Evolutionary conservation across 1,140 invertebrate species (phyloP).

Genomic region (Anagrus nilaparvatae): DNA sequence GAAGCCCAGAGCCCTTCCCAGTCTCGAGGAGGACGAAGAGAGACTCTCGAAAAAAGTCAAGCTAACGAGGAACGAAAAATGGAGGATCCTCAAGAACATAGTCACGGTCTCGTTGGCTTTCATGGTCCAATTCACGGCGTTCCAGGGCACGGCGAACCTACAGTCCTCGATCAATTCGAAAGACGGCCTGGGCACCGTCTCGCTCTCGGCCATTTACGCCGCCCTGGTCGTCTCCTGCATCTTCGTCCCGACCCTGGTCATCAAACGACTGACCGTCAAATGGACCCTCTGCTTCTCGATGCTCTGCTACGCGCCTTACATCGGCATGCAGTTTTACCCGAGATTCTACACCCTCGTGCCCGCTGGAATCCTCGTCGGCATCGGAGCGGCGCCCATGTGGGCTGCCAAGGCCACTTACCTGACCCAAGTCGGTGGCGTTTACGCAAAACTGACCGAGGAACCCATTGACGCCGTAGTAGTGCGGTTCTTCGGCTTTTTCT

Average conservation of each 20-base stretch:
- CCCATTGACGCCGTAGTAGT: slow-evolving; percentile 83
- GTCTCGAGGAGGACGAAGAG: slow-evolving; percentile 50
- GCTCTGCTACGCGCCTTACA: slow-evolving; percentile 87
- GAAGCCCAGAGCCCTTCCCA: slow-evolving; percentile 51
- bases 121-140: slow-evolving; percentile 89
- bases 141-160: slow-evolving; percentile 79
- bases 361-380: slow-evolving; percentile 75
- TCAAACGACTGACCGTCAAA: slow-evolving; percentile 84
- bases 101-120: slow-evolving; percentile 76
- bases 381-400: slow-evolving; percentile 94
- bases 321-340: slow-evolving; percentile 86
- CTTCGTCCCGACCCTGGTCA: slow-evolving; percentile 83
- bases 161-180: slow-evolving; percentile 79
- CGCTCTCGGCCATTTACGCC: slow-evolving; percentile 77
- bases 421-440: slow-evolving; percentile 82
- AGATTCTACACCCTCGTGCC: slow-evolving; percentile 85
- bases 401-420: slow-evolving; percentile 92
- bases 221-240: slow-evolving; percentile 84
- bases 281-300: slow-evolving; percentile 88
- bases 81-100: slow-evolving; percentile 81
- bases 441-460: slow-evolving; percentile 78
- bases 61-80: slow-evolving; percentile 66
- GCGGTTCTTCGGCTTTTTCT: slow-evolving; percentile 96
- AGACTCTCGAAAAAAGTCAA: slow-evolving; percentile 64
- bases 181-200: slow-evolving; percentile 74